These are phyloP conservation scores for Prionailurus bengalensis DNA, from an alignment of 2,113 vertebrate genomes.

Conservation along the genomic window DNA sequence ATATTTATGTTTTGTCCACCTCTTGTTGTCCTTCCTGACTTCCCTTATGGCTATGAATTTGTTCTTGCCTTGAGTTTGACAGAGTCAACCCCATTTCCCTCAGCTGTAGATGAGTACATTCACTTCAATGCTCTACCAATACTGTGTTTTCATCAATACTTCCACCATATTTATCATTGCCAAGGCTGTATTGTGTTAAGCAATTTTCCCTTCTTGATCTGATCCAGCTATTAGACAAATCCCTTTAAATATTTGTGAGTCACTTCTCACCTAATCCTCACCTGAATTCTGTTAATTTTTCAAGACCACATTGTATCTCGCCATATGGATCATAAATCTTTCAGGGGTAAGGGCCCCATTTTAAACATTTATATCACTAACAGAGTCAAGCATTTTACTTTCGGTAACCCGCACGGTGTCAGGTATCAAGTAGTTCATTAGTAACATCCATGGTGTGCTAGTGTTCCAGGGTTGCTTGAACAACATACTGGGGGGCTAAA, in stretches of 20 bases:
- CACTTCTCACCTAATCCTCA: background rate
- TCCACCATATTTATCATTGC: background rate
- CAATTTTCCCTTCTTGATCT: slow-evolving; percentile 29
- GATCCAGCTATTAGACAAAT: background rate
- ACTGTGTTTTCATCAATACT: background rate
- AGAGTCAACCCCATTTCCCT: background rate
- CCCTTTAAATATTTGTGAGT: background rate
- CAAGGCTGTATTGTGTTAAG: background rate
- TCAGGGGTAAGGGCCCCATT: background rate
- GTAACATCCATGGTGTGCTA: background rate
- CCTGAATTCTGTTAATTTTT: slow-evolving; percentile 50
- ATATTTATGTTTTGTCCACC: background rate
- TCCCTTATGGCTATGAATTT: background rate
- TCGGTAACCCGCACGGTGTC: background rate
- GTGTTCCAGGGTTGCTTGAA: background rate
- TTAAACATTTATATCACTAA: background rate
- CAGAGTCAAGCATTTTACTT: background rate
- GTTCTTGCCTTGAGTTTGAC: background rate
- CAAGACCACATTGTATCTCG: background rate
- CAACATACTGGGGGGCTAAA: background rate
- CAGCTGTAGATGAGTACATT: background rate
- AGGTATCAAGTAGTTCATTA: background rate
- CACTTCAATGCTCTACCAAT: background rate
- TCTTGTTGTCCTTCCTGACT: background rate
- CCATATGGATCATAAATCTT: background rate